These are phyloP conservation scores for Busseola fusca DNA, from an alignment of 2,888 invertebrate species.

Conservation along the genomic window DNA sequence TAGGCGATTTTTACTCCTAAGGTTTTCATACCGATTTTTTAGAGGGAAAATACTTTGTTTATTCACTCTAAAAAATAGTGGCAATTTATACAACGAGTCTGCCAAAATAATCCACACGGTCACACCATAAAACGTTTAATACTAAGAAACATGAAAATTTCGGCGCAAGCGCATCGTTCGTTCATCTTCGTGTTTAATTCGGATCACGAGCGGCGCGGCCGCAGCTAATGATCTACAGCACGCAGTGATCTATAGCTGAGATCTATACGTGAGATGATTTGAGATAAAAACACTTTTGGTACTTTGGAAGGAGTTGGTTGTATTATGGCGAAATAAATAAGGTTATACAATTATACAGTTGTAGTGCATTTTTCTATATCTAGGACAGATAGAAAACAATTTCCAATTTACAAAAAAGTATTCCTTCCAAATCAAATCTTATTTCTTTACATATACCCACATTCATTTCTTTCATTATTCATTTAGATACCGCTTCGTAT, in stretches of 20 bases:
- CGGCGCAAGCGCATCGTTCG: slow-evolving; percentile 45
- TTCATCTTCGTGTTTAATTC: slow-evolving; percentile 66
- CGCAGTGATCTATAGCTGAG: slow-evolving; percentile 59
- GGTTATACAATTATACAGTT: neutral
- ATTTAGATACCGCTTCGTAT: neutral
- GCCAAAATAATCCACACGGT: neutral
- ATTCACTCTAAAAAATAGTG: neutral
- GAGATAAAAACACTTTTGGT: slow-evolving; percentile 20
- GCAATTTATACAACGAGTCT: neutral
- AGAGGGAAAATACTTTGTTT: neutral
- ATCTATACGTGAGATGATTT: slow-evolving; percentile 60
- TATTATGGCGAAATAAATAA: slow-evolving; percentile 2
- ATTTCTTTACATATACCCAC: neutral
- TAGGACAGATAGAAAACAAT: too few relatives aligned
- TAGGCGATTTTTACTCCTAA: neutral
- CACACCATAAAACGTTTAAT: slow-evolving; percentile 11
- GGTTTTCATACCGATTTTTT: too few relatives aligned
- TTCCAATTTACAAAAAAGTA: neutral
- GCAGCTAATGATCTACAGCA: slow-evolving; percentile 68
- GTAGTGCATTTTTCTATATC: too few relatives aligned
- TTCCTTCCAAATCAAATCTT: neutral
- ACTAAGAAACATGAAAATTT: slow-evolving; percentile 43
- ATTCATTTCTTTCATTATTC: neutral
- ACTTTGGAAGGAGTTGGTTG: slow-evolving; percentile 3
- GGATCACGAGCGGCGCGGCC: slow-evolving; percentile 69